Evolutionary conservation across 2,797 vertebrate genomes (phyloP).

Genomic region (Hypotaenidia okinawae): DNA sequence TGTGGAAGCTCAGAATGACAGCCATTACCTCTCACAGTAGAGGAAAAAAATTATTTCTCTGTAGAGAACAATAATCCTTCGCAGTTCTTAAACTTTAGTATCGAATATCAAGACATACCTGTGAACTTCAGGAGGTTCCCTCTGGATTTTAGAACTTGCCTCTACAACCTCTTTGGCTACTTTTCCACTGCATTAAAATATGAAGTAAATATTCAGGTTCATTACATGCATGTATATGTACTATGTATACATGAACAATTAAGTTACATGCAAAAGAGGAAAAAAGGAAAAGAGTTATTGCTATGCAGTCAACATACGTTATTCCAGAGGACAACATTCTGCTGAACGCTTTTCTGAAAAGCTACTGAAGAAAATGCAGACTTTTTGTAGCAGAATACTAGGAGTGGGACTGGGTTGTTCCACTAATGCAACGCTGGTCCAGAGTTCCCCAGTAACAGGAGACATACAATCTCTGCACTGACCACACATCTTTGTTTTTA

Average conservation of each 20-base stretch:
- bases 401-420: neutral
- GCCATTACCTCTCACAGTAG: neutral
- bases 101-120: slow-evolving; percentile 79
- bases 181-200: slow-evolving; percentile 84
- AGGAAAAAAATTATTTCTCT: neutral
- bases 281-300: neutral
- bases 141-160: slow-evolving; percentile 96
- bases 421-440: neutral
- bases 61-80: neutral
- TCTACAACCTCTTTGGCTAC: slow-evolving; percentile 98
- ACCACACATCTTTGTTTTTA: neutral
- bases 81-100: neutral
- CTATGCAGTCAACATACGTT: neutral
- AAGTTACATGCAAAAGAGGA: neutral
- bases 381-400: neutral
- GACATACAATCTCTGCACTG: neutral
- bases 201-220: neutral
- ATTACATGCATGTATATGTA: neutral
- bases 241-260: neutral
- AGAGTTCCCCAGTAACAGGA: neutral
- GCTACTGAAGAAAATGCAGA: neutral
- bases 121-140: slow-evolving; percentile 91
- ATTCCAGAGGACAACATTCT: neutral
- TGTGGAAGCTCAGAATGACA: neutral
- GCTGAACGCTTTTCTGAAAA: neutral